Conservation (phyloP, 2,113 vertebrate genomes). For the Cochlearius cochlearius region DNA sequence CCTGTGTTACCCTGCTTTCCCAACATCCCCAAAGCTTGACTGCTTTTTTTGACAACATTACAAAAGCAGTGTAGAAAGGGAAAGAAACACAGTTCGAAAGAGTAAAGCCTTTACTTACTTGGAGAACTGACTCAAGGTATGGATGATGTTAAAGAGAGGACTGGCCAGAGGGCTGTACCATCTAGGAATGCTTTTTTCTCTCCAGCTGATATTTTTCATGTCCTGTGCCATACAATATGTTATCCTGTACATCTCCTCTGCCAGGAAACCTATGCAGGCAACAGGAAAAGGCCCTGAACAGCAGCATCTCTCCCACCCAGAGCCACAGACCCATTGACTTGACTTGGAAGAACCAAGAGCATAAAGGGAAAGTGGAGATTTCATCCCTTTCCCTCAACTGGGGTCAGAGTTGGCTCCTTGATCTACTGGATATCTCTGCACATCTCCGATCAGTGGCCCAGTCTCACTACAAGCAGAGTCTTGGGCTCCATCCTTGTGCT, state of each 20-base stretch:
- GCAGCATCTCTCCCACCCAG: neutral
- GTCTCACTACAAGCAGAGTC: neutral
- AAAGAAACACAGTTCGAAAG: neutral
- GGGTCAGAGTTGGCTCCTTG: neutral
- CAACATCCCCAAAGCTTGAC: neutral
- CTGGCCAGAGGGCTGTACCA: neutral
- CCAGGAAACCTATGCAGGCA: neutral
- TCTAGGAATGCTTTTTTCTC: neutral
- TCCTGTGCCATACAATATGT: neutral
- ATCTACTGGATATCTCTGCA: neutral
- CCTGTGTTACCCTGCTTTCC: constrained; percentile 6
- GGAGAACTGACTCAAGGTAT: neutral
- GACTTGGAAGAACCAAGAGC: neutral
- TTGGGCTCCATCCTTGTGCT: neutral
- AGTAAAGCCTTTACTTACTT: neutral
- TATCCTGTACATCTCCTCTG: neutral
- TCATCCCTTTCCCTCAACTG: neutral
- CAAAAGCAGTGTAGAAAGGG: neutral
- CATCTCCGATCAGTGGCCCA: neutral
- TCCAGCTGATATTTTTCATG: neutral
- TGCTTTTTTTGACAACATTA: constrained; percentile 21
- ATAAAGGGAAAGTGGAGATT: neutral
- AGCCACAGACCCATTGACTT: neutral
- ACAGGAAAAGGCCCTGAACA: neutral
- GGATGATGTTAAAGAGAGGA: neutral